Conservation (phyloP, 2,888 invertebrate genomes). For the Cryptophagus acutangulus region DNA sequence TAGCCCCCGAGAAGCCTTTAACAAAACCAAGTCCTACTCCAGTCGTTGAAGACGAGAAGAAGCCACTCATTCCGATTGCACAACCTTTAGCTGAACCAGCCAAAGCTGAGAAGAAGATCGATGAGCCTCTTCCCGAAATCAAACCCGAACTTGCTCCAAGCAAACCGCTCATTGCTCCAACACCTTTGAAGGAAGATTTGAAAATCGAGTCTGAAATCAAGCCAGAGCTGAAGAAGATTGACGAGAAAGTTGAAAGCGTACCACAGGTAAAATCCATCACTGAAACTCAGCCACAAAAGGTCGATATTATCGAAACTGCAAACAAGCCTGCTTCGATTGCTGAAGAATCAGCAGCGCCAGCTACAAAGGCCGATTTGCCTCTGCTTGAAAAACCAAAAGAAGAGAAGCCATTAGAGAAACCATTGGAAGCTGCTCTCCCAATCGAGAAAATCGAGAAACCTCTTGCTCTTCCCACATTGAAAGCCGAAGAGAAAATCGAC, state of each 20-base stretch:
- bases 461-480: slow-evolving; percentile 42
- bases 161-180: slow-evolving; percentile 11
- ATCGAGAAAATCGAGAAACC: slow-evolving; percentile 40
- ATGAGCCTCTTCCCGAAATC: slow-evolving; percentile 3
- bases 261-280: slow-evolving; percentile 18
- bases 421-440: slow-evolving; percentile 13
- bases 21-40: slow-evolving; percentile 21
- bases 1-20: slow-evolving; percentile 37
- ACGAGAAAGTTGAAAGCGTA: slow-evolving; percentile 39
- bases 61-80: slow-evolving; percentile 10
- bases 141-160: neutral
- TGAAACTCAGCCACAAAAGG: slow-evolving; percentile 24
- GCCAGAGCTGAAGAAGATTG: slow-evolving; percentile 13
- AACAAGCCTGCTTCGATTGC: slow-evolving; percentile 25
- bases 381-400: slow-evolving; percentile 11
- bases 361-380: slow-evolving; percentile 4
- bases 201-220: slow-evolving; percentile 4
- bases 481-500: slow-evolving; percentile 30
- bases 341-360: slow-evolving; percentile 15
- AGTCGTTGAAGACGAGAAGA: slow-evolving; percentile 12
- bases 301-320: slow-evolving; percentile 20
- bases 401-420: slow-evolving; percentile 23
- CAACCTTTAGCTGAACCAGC: slow-evolving; percentile 8
- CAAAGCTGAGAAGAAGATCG: slow-evolving; percentile 4
- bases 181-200: slow-evolving; percentile 8